Evolutionary conservation across 2,113 vertebrate species (phyloP).

Genomic region (Odontophorus gujanensis): DNA sequence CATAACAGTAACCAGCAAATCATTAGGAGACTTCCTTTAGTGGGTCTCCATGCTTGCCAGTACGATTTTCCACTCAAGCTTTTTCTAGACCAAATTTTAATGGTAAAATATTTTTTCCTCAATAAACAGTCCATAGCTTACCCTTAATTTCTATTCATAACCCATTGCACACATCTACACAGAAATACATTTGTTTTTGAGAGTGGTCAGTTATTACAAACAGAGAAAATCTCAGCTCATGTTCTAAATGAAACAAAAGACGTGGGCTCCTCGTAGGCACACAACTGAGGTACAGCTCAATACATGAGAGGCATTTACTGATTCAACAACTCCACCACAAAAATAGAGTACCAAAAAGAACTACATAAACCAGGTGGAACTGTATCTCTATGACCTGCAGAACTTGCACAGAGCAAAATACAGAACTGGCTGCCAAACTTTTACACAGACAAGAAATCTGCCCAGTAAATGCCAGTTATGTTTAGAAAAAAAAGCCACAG

Average conservation of each 20-base stretch:
- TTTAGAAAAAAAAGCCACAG: background rate
- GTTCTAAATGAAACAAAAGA: background rate
- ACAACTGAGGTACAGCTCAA: background rate
- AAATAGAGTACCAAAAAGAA: background rate
- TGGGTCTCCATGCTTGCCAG: background rate
- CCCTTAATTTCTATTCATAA: background rate
- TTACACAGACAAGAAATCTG: background rate
- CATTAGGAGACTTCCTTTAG: background rate
- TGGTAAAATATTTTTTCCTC: background rate
- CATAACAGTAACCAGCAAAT: background rate
- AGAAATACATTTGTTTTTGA: background rate
- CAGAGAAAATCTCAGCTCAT: background rate
- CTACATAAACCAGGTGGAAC: background rate
- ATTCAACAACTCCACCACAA: background rate
- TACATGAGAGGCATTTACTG: background rate
- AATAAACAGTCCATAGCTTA: background rate
- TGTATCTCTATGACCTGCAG: background rate
- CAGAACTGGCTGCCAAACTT: background rate
- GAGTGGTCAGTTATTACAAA: background rate
- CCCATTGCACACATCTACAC: background rate
- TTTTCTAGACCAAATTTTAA: background rate
- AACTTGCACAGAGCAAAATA: background rate
- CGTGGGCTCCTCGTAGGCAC: accelerated
- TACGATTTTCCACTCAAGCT: background rate
- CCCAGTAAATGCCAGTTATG: background rate